These are phyloP conservation scores for Ormia ochracea DNA, from an alignment of 2,888 invertebrate species.

Conservation along the genomic window DNA sequence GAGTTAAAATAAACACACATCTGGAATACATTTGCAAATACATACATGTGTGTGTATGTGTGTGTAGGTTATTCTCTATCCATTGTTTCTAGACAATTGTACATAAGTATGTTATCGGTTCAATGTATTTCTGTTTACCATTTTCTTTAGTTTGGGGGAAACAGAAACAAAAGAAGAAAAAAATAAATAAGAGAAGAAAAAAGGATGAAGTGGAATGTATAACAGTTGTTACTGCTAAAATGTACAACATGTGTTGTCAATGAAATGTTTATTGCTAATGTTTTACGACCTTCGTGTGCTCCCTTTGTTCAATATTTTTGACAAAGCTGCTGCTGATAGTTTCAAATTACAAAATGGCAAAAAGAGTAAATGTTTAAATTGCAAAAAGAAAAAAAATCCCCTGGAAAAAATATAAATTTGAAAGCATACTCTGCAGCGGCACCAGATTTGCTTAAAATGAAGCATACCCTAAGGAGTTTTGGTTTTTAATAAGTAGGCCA, in stretches of 20 bases:
- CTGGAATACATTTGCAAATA: background rate
- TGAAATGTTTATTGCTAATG: conserved; percentile 57
- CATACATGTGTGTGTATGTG: background rate
- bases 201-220: conserved; percentile 1
- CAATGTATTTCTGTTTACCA: conserved; percentile 10
- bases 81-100: conserved; percentile 46
- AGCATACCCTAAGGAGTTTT: conserved; percentile 4
- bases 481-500: no score
- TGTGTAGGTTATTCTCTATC: conserved; percentile 27
- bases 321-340: conserved; percentile 16
- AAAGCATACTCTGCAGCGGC: conserved; percentile 15
- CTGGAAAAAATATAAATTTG: background rate
- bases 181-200: background rate
- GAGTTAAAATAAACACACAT: background rate
- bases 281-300: conserved; percentile 44
- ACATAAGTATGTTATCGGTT: conserved; percentile 12
- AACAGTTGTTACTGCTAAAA: conserved; percentile 39
- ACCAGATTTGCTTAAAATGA: background rate
- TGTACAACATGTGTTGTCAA: conserved; percentile 57
- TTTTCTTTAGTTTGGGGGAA: conserved; percentile 15
- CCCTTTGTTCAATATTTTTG: background rate
- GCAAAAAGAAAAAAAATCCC: no score
- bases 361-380: background rate
- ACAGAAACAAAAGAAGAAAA: background rate
- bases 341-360: conserved; percentile 19